A percentile compares a stretch with the other conserved stretches of the same genome.
Conservation (phyloP, 2,113 vertebrate genomes). For the Tachysurus vachellii region DNA sequence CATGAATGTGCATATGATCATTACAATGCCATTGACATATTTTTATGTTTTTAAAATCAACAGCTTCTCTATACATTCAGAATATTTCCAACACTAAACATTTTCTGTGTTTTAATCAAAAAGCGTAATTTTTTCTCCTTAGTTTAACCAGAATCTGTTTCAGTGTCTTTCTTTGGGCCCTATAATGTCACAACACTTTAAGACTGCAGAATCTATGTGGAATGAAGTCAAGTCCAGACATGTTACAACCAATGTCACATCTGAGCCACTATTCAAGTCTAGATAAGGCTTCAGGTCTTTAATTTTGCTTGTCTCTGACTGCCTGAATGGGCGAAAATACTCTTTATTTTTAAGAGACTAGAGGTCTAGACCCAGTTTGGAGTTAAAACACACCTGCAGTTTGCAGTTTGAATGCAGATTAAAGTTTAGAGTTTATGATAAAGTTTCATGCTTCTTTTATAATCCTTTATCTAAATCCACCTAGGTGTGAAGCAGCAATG, state of each 20-base stretch:
- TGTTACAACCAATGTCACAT: not conserved
- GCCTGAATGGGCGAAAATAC: not conserved
- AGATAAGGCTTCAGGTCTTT: not conserved
- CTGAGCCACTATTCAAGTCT: not conserved
- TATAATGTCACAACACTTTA: not conserved
- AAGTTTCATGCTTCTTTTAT: not conserved
- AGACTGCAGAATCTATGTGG: not conserved
- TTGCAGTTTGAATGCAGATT: not conserved
- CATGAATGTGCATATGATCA: not conserved
- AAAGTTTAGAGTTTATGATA: not conserved
- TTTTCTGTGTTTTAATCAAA: not conserved
- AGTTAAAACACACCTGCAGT: not conserved
- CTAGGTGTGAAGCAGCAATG: not conserved
- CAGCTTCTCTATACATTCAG: not conserved
- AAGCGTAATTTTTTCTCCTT: not conserved
- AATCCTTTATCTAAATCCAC: not conserved
- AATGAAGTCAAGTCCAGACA: slow-evolving; percentile 16
- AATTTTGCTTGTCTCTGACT: not conserved
- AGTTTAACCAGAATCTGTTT: not conserved
- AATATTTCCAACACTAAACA: not conserved
- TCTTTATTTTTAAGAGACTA: not conserved
- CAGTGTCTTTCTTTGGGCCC: not conserved
- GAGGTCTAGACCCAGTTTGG: slow-evolving; percentile 5
- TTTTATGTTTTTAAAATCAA: not conserved
- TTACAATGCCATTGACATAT: not conserved